Evolutionary conservation across 2,888 invertebrate genomes (phyloP), one percentile per base, ranked within the genome.

Genomic region (Torymus tubicola): DNA sequence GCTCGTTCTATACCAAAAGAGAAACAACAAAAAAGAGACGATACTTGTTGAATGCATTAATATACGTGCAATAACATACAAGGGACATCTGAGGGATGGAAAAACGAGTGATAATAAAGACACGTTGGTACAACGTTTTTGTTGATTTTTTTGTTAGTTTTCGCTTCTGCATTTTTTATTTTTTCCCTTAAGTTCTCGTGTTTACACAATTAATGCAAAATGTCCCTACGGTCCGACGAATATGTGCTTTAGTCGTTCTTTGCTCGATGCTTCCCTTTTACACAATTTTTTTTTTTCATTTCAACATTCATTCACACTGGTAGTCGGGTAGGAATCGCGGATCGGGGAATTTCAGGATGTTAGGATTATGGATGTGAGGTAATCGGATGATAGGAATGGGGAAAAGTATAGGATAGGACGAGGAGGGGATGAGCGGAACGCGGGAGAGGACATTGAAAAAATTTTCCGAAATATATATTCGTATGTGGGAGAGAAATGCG

Each of bases 181-280:
- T 87, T 86, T 84, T 85, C 85, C 85, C 85, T 86, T 85, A 85
- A 85, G 85, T 86, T 86, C 85, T 87, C 87, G 86, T 87, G 87
- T 88, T 88, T 89, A 89, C 87, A 88, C 88, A 89, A 89, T 90
- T 88, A 90, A 89, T 89, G 89, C 89, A 90, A 90, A 90, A 89
- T 90, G 88, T 90, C 89, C 88, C 89, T 90, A 88, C 89, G 87
- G 88, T 90, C 88, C 89, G 89, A 89, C 89, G 89, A 89, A 89
- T 88, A 86, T 88, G 88, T 89, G 88, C 87, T 87, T 87, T 87
- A 87, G 86, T 87, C 87, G 87, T 87, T 87, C 86, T 87, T 86
- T 87, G 85, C 86, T 88, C 87, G 87, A 87, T 87, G 87, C 86
- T 87, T 85, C 85, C 85, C 84, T 83, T 85, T 85, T 85, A 85